Base-by-base conservation (phyloP, 1,140 invertebrate species). In the Chlorops oryzae region DNA sequence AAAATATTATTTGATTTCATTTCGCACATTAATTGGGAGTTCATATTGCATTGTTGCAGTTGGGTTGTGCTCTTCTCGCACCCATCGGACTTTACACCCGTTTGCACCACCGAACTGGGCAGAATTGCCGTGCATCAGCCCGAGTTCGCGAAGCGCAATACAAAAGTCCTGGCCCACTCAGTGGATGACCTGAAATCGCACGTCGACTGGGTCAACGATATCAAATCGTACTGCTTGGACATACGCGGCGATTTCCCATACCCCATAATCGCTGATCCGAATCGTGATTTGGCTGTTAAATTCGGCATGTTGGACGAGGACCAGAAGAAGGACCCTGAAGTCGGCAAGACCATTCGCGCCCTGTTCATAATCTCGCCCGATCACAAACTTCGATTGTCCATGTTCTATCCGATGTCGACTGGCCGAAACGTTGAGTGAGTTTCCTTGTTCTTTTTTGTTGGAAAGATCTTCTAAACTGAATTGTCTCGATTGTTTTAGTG, bases 11-110 rank as follows among this genome's bases (percentile, higher is more conserved):
- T n/a, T n/a, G n/a, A n/a, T n/a, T n/a, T n/a, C n/a, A n/a, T n/a
- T n/a, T n/a, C n/a, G n/a, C n/a, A n/a, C n/a, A n/a, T n/a, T n/a
- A n/a, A n/a, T n/a, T n/a, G n/a, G n/a, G n/a, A n/a, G n/a, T n/a
- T n/a, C n/a, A n/a, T n/a, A n/a, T n/a, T n/a, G n/a, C n/a, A n/a
- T n/a, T 50, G 55, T 57, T 63, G 1, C 58, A 92, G 88, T 42
- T 96, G 92, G 91, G 82, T 83, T 2, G 82, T 95, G 39, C 61
- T 96, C 2, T 96, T 96, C 70, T 94, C 91, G 1, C 93, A 96
- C 73, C 92, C 92, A 2, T 84, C 88, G 17, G 92, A 96, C 69
- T 96, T 89, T 67, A 96, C 93, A 0, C 93, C 92, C 13, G 92
- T 96, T 0, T 95, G 93, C 66, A 96, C 92, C 9, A 96, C 93